phyloP scores from a whole-genome alignment of 2,888 invertebrate genomes.

The Lumbricus terrestris region DNA sequence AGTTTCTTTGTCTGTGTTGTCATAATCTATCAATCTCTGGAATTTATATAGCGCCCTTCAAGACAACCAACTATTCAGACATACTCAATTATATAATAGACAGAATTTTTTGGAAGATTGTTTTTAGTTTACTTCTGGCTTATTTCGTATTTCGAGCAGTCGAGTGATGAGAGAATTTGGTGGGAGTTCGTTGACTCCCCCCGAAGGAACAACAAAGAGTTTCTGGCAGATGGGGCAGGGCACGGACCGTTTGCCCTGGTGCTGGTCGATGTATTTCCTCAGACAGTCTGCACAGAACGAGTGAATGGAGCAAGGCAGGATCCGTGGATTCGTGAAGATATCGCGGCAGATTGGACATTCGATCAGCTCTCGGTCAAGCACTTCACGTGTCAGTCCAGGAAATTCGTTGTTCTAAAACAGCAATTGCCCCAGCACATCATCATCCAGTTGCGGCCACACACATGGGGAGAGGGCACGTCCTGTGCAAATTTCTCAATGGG shows the following conservation, averaged over 20 bases:
- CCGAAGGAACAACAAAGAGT: background rate
- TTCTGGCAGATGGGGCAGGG: conserved; percentile 12
- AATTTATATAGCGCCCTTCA: too few species aligned
- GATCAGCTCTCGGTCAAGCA: conserved; percentile 16
- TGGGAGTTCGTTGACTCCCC: conserved; percentile 4
- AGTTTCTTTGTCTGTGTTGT: background rate
- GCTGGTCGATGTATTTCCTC: background rate
- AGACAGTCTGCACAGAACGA: conserved; percentile 16
- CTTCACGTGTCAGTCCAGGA: background rate
- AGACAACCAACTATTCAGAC: too few species aligned
- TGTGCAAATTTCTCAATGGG: too few species aligned
- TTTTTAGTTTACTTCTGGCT: background rate
- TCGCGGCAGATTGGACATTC: conserved; percentile 17
- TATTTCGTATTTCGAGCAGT: background rate
- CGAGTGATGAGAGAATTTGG: background rate
- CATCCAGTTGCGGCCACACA: background rate
- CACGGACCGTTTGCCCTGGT: background rate
- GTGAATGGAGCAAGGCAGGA: conserved; percentile 13
- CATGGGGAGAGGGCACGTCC: too few species aligned
- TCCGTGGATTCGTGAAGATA: conserved; percentile 11
- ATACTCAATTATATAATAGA: too few species aligned
- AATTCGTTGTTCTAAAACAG: background rate
- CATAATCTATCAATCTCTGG: too few species aligned
- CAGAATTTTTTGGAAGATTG: background rate
- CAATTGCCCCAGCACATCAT: background rate